phyloP scores from a whole-genome alignment of 1,140 invertebrate genomes.

The Drosophila lacteicornis region DNA sequence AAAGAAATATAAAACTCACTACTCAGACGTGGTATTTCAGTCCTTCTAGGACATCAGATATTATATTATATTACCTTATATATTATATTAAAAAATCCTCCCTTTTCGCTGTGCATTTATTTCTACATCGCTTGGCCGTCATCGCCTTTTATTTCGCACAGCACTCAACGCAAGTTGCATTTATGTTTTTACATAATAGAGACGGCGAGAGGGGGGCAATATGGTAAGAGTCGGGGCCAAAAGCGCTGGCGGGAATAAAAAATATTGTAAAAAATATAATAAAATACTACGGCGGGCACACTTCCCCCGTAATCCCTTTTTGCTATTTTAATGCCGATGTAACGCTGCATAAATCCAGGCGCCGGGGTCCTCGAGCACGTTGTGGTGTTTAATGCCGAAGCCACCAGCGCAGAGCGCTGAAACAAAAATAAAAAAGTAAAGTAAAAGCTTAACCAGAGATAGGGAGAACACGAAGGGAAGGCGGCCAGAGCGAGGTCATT shows the following conservation, averaged over 20 bases:
- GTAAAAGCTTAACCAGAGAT: conserved; percentile 22
- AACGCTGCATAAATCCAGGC: conserved; percentile 75
- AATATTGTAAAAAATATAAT: conserved; percentile 44
- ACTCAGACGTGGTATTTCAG: neutral
- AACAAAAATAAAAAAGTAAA: conserved; percentile 5
- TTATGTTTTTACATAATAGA: conserved; percentile 74
- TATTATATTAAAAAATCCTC: too few species aligned
- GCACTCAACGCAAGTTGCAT: conserved; percentile 75
- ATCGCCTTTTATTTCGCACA: conserved; percentile 40
- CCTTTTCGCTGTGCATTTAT: conserved; percentile 38
- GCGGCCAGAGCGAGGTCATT: conserved; percentile 12
- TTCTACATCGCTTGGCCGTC: conserved; percentile 49
- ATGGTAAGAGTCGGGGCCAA: conserved; percentile 8
- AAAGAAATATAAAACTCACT: too few species aligned
- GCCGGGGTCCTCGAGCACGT: conserved; percentile 66
- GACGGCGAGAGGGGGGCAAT: conserved; percentile 28
- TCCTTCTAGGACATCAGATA: too few species aligned
- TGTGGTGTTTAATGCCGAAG: conserved; percentile 69
- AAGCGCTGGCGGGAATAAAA: conserved; percentile 13
- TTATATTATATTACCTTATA: neutral
- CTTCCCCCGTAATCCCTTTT: conserved; percentile 47
- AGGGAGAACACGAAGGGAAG: neutral
- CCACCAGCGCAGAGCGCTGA: conserved; percentile 32
- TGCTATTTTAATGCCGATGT: conserved; percentile 76
- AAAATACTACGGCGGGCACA: conserved; percentile 32